Base-by-base conservation (phyloP, 2,113 vertebrate genomes). In the Corythoichthys intestinalis region DNA sequence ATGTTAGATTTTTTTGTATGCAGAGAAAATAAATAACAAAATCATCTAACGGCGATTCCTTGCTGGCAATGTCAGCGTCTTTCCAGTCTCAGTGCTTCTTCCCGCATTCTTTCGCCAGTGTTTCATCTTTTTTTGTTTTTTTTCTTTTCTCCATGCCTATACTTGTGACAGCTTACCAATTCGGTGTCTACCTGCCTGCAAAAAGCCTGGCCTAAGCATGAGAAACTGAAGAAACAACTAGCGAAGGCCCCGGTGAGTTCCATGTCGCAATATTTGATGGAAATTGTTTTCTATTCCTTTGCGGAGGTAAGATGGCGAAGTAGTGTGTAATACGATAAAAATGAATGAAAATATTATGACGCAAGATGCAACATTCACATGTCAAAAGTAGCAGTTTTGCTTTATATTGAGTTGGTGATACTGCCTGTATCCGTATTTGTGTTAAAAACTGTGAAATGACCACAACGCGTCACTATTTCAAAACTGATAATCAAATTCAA, bases 191-290 rank as follows among this genome's bases (percentile, higher is more conserved):
- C 56, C 56, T 15, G 4, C 13, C 13, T 35, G 13, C 56, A 58
- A 35, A 14, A 58, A 38, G 5, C 20, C 53, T n/a, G n/a, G n/a
- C n/a, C 20, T 10, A 52, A 17, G 6, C 12, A 12, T 57, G 56
- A 57, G 2, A 57, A 57, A 57, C 28, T 37, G 28, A 57, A 57
- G 4, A 57, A 35, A 57, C 5, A 57, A 39, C 17, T 53, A 17
- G 48, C 12, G 17, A 65, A 62, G 67, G 47, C 20, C 4, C 1
- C 11, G 15, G 28, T 67, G 74, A 72, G 69, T 69, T 80, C 81
- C 78, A 75, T 80, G 71, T 71, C 1, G 49, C 75, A 71, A 84
- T 74, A 53, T 6, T 28, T 28, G 48, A 49, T 15, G 13, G 13
- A 17, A 0, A 2, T 2, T 49, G 48, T 3, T 53, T 53, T 54